Evolutionary conservation across 2,888 invertebrate species (phyloP).

Genomic region (Sarcophaga rosellei): DNA sequence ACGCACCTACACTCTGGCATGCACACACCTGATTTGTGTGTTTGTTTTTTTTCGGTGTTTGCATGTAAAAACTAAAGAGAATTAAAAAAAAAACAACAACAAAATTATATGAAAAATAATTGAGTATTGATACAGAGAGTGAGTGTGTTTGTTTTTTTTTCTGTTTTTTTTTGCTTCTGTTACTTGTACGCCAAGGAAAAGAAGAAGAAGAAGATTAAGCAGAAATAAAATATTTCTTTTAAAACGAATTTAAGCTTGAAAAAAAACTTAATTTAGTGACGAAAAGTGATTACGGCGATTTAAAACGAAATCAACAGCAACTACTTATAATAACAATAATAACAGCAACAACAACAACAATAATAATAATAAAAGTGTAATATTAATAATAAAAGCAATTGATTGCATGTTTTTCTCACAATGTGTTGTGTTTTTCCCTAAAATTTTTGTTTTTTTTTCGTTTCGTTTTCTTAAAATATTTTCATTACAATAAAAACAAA

Average conservation of each 20-base stretch:
- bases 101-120: neutral
- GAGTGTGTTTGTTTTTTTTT: slow-evolving; percentile 8
- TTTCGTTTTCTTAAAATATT: slow-evolving; percentile 22
- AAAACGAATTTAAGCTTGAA: slow-evolving; percentile 53
- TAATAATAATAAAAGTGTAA: slow-evolving; percentile 29
- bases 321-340: slow-evolving; percentile 10
- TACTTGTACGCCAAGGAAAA: neutral
- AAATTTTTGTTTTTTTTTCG: slow-evolving; percentile 21
- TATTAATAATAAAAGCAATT: slow-evolving; percentile 20
- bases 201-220: neutral
- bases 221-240: slow-evolving; percentile 3
- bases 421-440: neutral
- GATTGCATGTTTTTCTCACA: slow-evolving; percentile 33
- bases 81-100: slow-evolving; percentile 25
- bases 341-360: slow-evolving; percentile 16
- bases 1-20: neutral
- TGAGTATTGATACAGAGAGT: slow-evolving; percentile 47
- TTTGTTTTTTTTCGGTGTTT: neutral
- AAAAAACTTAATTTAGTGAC: slow-evolving; percentile 54
- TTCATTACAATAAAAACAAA: neutral
- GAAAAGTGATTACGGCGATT: slow-evolving; percentile 52
- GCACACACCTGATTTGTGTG: neutral
- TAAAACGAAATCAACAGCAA: slow-evolving; percentile 32
- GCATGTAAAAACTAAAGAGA: neutral
- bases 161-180: neutral